A percentile compares a stretch with the other conserved stretches of the same genome.
phyloP scores from a whole-genome alignment of 1,140 invertebrate genomes.

The Lepeophtheirus salmonis region DNA sequence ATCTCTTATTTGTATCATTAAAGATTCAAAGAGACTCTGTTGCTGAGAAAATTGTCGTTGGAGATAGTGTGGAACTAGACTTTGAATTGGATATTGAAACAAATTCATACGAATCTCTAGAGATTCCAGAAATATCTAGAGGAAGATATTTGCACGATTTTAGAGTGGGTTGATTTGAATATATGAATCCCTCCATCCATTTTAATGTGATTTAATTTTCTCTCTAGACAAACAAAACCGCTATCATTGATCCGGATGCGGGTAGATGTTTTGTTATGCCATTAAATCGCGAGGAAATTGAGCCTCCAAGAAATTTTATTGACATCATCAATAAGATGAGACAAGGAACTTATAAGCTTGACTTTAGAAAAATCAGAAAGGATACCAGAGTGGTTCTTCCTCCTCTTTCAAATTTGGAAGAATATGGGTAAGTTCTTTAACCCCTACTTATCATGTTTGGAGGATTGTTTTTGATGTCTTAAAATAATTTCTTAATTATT shows the following conservation, averaged over 20 bases:
- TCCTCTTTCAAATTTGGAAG: neutral
- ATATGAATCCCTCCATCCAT: no score
- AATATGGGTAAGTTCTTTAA: neutral
- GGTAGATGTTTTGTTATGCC: neutral
- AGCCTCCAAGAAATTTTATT: conserved; percentile 1
- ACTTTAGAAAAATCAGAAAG: neutral
- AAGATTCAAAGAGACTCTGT: neutral
- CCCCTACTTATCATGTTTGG: neutral
- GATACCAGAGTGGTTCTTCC: conserved; percentile 1
- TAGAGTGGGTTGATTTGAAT: no score
- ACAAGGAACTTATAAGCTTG: neutral
- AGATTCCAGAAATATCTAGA: neutral
- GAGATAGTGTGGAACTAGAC: conserved; percentile 1
- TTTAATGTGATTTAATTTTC: neutral
- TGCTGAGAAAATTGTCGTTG: neutral
- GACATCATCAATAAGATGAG: conserved; percentile 6
- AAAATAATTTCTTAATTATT: neutral
- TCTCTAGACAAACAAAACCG: neutral
- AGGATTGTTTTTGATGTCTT: neutral
- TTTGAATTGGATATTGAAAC: neutral
- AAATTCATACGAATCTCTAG: neutral
- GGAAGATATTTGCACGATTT: conserved; percentile 2
- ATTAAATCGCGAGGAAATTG: conserved; percentile 1
- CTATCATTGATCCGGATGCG: neutral
- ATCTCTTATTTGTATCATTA: no score